Conservation (phyloP, 2,797 vertebrate species). For the Gymnothorax javanicus region DNA sequence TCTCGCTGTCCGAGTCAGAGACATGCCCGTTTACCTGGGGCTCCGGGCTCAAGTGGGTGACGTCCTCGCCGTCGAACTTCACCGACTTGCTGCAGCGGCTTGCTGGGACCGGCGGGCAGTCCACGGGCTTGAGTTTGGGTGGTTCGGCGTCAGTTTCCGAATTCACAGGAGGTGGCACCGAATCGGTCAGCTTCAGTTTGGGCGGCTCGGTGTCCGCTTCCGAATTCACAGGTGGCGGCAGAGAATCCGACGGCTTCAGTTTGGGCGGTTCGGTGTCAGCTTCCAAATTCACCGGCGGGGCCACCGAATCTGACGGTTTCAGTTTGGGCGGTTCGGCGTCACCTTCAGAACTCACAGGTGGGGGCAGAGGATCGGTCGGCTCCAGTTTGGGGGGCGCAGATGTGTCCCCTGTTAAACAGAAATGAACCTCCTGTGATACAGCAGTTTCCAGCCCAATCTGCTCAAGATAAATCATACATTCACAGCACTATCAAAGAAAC, state of each 20-base stretch:
- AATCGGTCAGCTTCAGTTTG: conserved; percentile 93
- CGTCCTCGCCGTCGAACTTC: conserved; percentile 80
- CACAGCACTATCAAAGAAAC: not conserved
- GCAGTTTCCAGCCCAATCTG: not conserved
- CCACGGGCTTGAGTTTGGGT: conserved; percentile 93
- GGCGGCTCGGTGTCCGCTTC: conserved; percentile 91
- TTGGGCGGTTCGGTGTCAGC: conserved; percentile 80
- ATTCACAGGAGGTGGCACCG: conserved; percentile 88
- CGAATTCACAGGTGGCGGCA: conserved; percentile 86
- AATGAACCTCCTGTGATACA: not conserved
- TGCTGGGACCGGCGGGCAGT: conserved; percentile 82
- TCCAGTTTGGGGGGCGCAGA: conserved; percentile 96
- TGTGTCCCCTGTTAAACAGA: conserved; percentile 82
- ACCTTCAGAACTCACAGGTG: conserved; percentile 84
- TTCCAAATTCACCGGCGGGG: too few species aligned
- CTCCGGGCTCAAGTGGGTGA: conserved; percentile 79
- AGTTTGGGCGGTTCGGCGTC: conserved; percentile 94
- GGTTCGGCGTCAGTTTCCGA: conserved; percentile 89
- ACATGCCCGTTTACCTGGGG: conserved; percentile 79
- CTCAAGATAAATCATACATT: not conserved
- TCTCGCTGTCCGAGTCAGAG: conserved; percentile 76
- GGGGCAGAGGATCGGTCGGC: conserved; percentile 90
- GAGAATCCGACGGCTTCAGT: conserved; percentile 93
- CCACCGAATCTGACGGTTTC: conserved; percentile 47
- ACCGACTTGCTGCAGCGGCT: conserved; percentile 77